Evolutionary conservation across 2,888 invertebrate genomes (phyloP).

Genomic region (Sycophila texana): DNA sequence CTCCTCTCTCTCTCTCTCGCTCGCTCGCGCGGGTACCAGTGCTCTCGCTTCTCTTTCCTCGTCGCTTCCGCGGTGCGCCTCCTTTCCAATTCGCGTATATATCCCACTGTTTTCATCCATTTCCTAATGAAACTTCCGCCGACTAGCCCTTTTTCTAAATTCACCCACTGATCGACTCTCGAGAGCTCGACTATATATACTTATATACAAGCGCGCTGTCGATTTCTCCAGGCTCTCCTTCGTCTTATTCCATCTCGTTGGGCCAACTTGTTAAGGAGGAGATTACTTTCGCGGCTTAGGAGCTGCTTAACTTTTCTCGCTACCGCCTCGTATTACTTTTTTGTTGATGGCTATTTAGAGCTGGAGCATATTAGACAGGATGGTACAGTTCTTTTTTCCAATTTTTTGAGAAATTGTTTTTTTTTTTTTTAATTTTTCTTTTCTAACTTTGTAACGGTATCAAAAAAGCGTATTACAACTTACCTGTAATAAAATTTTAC

Average conservation of each 20-base stretch:
- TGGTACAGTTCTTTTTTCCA: no score
- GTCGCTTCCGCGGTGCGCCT: constrained; percentile 61
- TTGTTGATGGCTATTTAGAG: neutral
- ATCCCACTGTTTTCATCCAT: constrained; percentile 72
- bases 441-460: no score
- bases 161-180: constrained; percentile 67
- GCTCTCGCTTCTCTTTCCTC: constrained; percentile 36
- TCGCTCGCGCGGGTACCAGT: constrained; percentile 57
- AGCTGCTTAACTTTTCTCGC: constrained; percentile 26
- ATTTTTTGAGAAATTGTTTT: no score
- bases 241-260: constrained; percentile 9
- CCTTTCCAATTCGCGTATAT: constrained; percentile 70
- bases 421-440: no score
- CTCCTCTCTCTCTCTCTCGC: constrained; percentile 62
- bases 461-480: no score
- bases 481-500: no score
- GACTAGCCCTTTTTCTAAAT: constrained; percentile 69
- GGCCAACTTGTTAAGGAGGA: constrained; percentile 40
- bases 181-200: neutral
- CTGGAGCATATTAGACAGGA: no score
- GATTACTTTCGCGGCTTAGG: constrained; percentile 42
- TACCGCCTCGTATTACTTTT: constrained; percentile 13
- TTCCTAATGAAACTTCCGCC: constrained; percentile 71
- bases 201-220: neutral
- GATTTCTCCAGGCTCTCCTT: neutral